Base-by-base conservation (phyloP, 1,140 invertebrate genomes). In the Chlorops oryzae region DNA sequence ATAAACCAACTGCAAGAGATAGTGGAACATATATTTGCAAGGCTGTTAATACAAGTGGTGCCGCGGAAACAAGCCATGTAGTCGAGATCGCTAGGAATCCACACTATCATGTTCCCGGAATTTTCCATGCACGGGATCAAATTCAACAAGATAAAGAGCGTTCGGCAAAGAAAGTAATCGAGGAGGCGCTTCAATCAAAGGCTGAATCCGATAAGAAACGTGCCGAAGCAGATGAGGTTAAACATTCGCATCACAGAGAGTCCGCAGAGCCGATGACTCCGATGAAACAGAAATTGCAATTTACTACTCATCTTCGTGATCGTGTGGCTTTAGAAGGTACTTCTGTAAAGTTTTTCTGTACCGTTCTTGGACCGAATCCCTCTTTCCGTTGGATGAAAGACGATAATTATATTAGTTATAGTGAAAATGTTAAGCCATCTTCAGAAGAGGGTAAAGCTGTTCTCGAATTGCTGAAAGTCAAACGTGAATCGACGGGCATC, bases 311-410 rank as follows among this genome's bases (percentile, higher is more conserved):
- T 58, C 66, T 96, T 40, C 83, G 82, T 1, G 86, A 92, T 62
- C 80, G 86, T 55, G 85, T 85, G 28, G 83, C 85, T 1, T 80
- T 83, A 1, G 81, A 83, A 61, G 84, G 83, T 5, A 84, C 86
- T n/a, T 76, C 81, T 27, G 81, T 90, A 2, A 86, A 85, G 64
- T 75, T 98, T 17, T 87, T 86, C 3, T 95, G 90, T 62, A 87
- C 86, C 35, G 81, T 96, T 1, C 79, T 94, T 57, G 88, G 88
- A 22, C 69, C 89, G 0, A 84, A 87, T 52, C 86, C 90, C 2
- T 79, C 77, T 34, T 77, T 95, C 2, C 81, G 84, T 49, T 96
- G 91, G 90, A 85, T 83, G 47, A 92, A 88, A 65, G 85, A 93
- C 65, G 84, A 84, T 5, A 68, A 80, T 47, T 73, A 63, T 59